A percentile compares a stretch with the other conserved stretches of the same genome.
Conservation (phyloP, 1,140 invertebrate genomes). For the Panulirus ornatus region DNA sequence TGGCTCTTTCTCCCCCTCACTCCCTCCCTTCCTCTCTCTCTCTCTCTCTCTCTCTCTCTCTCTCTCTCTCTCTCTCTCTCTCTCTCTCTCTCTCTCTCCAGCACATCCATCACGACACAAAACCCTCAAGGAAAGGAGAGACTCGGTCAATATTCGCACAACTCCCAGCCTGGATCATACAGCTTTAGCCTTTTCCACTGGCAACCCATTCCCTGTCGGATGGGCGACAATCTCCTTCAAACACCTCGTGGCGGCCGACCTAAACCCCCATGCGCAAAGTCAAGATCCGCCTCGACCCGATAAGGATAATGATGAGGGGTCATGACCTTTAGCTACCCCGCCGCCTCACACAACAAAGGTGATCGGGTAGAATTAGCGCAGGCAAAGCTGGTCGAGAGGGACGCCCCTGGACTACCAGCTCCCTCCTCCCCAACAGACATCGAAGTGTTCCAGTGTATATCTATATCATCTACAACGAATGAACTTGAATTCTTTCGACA, state of each 20-base stretch:
- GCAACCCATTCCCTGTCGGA: not conserved
- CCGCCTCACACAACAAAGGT: not conserved
- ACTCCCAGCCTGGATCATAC: not conserved
- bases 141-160: not conserved
- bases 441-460: too few relatives aligned
- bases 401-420: too few relatives aligned
- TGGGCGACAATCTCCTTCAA: not conserved
- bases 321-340: not conserved
- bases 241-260: not conserved
- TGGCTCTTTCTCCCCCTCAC: not conserved
- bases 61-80: not conserved
- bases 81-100: not conserved
- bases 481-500: too few relatives aligned
- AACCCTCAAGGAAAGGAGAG: too few relatives aligned
- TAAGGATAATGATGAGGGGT: not conserved
- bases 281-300: not conserved
- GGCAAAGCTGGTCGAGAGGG: too few relatives aligned
- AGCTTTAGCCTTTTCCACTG: not conserved
- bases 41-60: not conserved
- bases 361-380: not conserved
- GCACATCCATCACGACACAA: too few relatives aligned
- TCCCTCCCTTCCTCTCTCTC: not conserved
- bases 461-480: too few relatives aligned
- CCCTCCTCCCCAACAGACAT: too few relatives aligned
- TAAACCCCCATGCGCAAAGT: not conserved